phyloP scores from a whole-genome alignment of 2,888 invertebrate genomes.

The Tipula confusa region DNA sequence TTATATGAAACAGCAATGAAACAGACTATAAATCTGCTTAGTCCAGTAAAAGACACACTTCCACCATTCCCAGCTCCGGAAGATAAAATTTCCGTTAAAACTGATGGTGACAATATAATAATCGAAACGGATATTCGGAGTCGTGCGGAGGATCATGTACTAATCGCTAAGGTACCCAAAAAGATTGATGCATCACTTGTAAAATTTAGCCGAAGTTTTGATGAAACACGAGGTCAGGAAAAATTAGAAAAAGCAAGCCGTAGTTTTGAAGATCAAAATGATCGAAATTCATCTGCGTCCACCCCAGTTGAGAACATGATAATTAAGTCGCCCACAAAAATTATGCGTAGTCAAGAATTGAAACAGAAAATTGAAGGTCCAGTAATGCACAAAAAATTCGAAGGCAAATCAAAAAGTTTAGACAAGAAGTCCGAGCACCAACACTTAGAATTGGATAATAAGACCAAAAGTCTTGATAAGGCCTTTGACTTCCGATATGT shows the following conservation, averaged over 20 bases:
- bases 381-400: conserved; percentile 60
- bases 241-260: conserved; percentile 58
- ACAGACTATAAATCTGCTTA: conserved; percentile 68
- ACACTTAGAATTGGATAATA: conserved; percentile 58
- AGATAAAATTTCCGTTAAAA: conserved; percentile 67
- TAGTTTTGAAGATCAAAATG: conserved; percentile 62
- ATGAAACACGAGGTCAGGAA: conserved; percentile 55
- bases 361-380: conserved; percentile 62
- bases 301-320: conserved; percentile 46
- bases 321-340: conserved; percentile 58
- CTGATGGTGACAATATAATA: conserved; percentile 65
- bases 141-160: conserved; percentile 69
- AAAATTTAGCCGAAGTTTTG: conserved; percentile 61
- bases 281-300: conserved; percentile 55
- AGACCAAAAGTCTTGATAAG: conserved; percentile 65
- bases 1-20: conserved; percentile 70
- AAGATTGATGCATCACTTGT: conserved; percentile 60
- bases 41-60: conserved; percentile 67
- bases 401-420: conserved; percentile 62
- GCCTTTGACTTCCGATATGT: conserved; percentile 51
- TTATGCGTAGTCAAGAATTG: conserved; percentile 57
- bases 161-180: conserved; percentile 70
- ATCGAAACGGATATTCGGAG: conserved; percentile 70
- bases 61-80: conserved; percentile 69
- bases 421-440: conserved; percentile 60